Evolutionary conservation across 2,113 vertebrate species (phyloP), one percentile per base, ranked within the genome.

Genomic region (Elgaria multicarinata): DNA sequence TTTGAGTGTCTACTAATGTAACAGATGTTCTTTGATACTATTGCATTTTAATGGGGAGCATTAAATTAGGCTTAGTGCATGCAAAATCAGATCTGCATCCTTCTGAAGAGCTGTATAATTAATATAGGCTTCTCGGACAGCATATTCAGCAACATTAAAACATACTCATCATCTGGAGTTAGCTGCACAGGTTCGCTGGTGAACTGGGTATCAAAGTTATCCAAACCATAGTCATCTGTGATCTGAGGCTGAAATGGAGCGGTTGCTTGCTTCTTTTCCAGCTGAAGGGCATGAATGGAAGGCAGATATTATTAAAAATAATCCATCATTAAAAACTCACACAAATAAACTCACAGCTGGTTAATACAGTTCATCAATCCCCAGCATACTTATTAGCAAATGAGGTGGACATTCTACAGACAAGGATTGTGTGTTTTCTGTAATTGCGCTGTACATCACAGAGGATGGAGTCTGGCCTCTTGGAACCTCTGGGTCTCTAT

Each of bases 201-300:
- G 96, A 99, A 99, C 98, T 99, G 99, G 0, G 99, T 98, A 96
- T 99, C 99, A 9, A 99, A 99, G 97, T 99, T 99, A 83, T 99
- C 99, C 96, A 99, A 91, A 33, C 99, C 99, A 0, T 98, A 99
- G 94, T 99, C 99, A 0, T 99, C 99, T 0, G 98, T 98, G 96
- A 98, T 98, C 97, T 99, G 99, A 44, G 99, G 99, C 97, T 98
- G 98, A 96, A 99, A 99, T 0, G 99, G 99, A 0, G 99, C 98
- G 0, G 96, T 97, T 18, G 97, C 95, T 95, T 99, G 98, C 95
- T 99, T 99, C 97, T 99, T 99, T 92, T 99, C 99, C 98, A 99
- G 97, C 99, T 99, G 93, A 9, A 26, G 31, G 36, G 44, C 26
- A 20, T 7, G 0, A 0, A 55, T 83, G 55, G 81, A 64, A 46